Conservation (phyloP, 2,113 vertebrate species). For the Zosterops hypoxanthus region DNA sequence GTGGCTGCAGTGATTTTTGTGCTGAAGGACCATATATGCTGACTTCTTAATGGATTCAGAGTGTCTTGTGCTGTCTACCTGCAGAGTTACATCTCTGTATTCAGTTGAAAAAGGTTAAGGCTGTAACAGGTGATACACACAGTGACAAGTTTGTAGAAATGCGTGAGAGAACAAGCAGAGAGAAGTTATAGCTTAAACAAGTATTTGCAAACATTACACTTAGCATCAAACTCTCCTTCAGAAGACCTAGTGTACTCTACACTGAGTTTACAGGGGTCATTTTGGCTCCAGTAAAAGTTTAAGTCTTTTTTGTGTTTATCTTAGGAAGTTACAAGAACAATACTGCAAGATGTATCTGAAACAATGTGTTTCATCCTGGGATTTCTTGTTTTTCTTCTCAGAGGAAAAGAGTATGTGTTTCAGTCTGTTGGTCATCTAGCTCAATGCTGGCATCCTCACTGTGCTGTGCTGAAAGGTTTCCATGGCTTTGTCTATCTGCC, state of each 20-base stretch:
- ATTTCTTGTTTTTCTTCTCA: neutral
- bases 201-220: neutral
- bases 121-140: neutral
- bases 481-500: neutral
- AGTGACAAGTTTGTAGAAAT: neutral
- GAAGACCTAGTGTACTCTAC: neutral
- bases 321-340: neutral
- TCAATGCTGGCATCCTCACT: neutral
- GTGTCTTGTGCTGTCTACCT: neutral
- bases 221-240: neutral
- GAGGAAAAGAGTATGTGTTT: neutral
- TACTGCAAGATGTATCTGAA: neutral
- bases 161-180: neutral
- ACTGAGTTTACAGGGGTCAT: accelerated
- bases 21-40: neutral
- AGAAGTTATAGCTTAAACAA: neutral
- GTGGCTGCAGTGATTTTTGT: neutral
- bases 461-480: neutral
- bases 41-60: neutral
- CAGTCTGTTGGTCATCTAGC: neutral
- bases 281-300: neutral
- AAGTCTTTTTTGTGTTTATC: neutral
- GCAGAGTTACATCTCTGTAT: neutral
- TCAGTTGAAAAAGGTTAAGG: neutral
- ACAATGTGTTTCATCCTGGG: neutral